Percentiles rank a stretch among this genome's conserved stretches.
phyloP scores from a whole-genome alignment of 92 coral and sea anemone genomes.

The Zoanthus solanderi region DNA sequence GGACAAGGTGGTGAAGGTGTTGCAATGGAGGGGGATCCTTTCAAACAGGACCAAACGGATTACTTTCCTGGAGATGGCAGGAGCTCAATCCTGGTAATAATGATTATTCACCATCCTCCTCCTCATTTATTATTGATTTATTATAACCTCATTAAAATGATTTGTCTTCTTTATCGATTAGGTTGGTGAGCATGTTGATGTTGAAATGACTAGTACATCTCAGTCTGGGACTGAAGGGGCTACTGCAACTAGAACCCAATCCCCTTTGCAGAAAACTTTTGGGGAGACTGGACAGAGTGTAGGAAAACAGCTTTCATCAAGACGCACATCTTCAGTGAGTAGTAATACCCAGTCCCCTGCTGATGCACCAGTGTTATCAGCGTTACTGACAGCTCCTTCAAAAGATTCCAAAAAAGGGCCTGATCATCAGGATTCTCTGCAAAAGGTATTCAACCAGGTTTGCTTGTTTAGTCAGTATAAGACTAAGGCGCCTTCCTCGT shows the following conservation, averaged over 20 bases:
- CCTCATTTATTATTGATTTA: neutral
- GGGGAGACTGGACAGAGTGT: constrained; percentile 50
- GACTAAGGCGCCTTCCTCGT: too few species aligned
- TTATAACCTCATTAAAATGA: neutral
- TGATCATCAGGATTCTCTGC: constrained; percentile 48
- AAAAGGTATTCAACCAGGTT: constrained; percentile 1
- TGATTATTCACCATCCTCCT: neutral
- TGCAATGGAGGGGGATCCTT: constrained; percentile 34
- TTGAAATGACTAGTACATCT: constrained; percentile 67
- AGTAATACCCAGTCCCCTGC: constrained; percentile 59
- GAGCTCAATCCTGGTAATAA: constrained; percentile 4
- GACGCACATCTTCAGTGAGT: constrained; percentile 49
- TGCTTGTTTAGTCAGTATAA: too few species aligned
- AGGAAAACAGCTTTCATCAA: constrained; percentile 40
- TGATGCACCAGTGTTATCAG: constrained; percentile 77
- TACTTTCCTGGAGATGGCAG: constrained; percentile 34
- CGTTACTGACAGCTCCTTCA: constrained; percentile 78
- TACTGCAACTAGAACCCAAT: neutral
- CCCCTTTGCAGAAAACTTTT: constrained; percentile 24
- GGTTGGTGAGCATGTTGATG: constrained; percentile 74
- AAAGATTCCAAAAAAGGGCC: constrained; percentile 67
- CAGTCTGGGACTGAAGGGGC: constrained; percentile 49
- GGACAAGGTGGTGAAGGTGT: constrained; percentile 55
- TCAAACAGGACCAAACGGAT: constrained; percentile 37
- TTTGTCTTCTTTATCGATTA: neutral